A percentile compares a stretch with the other conserved stretches of the same genome.
These are phyloP conservation scores for Tribolium castaneum DNA, from an alignment of 1,140 invertebrate genomes.

Conservation along the genomic window DNA sequence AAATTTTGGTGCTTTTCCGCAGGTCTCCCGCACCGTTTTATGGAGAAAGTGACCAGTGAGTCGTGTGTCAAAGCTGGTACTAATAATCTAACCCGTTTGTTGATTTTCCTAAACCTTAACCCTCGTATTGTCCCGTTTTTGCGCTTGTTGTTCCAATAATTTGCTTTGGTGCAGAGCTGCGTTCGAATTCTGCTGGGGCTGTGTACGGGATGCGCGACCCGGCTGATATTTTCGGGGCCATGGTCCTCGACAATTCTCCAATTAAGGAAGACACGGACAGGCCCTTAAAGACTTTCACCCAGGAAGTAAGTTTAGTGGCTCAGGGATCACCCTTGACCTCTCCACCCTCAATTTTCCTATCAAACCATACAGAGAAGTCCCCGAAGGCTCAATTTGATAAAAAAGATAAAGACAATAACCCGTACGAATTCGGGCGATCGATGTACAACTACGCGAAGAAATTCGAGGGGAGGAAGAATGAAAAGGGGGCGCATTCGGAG, in stretches of 20 bases:
- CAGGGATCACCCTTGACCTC: slow-evolving; percentile 1
- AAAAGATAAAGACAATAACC: slow-evolving; percentile 6
- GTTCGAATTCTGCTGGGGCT: slow-evolving; percentile 72
- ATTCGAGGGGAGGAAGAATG: slow-evolving; percentile 32
- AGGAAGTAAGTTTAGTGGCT: slow-evolving; percentile 28
- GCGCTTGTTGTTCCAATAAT: background rate
- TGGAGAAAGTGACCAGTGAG: background rate
- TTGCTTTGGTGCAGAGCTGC: slow-evolving; percentile 63
- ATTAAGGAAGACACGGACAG: slow-evolving; percentile 1
- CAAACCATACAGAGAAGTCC: slow-evolving; percentile 5
- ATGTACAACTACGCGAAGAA: slow-evolving; percentile 58
- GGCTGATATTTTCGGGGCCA: slow-evolving; percentile 57
- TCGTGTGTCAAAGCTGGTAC: background rate
- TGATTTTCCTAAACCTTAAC: background rate
- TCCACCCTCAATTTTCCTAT: slow-evolving; percentile 41
- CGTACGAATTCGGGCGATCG: slow-evolving; percentile 52
- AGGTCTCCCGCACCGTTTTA: background rate
- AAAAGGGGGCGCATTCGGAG: slow-evolving; percentile 42
- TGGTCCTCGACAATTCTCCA: slow-evolving; percentile 41
- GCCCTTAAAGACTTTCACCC: slow-evolving; percentile 3
- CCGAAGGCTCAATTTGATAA: background rate
- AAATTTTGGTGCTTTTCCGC: background rate
- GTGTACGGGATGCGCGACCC: slow-evolving; percentile 61
- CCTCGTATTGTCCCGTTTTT: background rate
- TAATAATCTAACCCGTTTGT: background rate